A percentile compares a stretch with the other conserved stretches of the same genome.
Conservation (phyloP, 2,113 vertebrate species). For the Vulpes lagopus region DNA sequence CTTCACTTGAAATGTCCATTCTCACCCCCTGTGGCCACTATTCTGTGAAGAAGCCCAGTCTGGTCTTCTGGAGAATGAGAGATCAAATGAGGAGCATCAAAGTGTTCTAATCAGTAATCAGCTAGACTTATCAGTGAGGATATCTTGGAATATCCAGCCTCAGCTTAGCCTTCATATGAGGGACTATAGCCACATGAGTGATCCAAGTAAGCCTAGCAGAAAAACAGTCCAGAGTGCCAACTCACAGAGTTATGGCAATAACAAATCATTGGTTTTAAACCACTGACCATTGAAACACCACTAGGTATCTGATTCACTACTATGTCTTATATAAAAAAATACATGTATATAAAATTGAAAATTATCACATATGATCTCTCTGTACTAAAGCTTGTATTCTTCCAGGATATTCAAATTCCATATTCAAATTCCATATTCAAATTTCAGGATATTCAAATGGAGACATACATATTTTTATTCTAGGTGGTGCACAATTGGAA, state of each 20-base stretch:
- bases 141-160: not conserved
- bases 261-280: not conserved
- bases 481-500: conserved; percentile 31
- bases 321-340: conserved; percentile 40
- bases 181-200: not conserved
- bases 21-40: not conserved
- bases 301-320: conserved; percentile 9
- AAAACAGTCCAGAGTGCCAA: not conserved
- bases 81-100: not conserved
- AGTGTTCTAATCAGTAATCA: not conserved
- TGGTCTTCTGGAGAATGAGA: not conserved
- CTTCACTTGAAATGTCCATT: not conserved
- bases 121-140: not conserved
- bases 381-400: conserved; percentile 57
- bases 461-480: conserved; percentile 52
- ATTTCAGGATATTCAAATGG: not conserved
- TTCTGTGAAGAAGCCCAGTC: not conserved
- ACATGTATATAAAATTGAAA: not conserved
- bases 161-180: not conserved
- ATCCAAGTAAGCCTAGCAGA: not conserved
- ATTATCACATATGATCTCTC: conserved; percentile 32
- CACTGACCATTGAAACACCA: not conserved
- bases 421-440: too few relatives aligned
- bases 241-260: not conserved
- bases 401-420: conserved; percentile 29